Evolutionary conservation across 2,797 vertebrate genomes (phyloP).

Genomic region (Vultur gryphus): DNA sequence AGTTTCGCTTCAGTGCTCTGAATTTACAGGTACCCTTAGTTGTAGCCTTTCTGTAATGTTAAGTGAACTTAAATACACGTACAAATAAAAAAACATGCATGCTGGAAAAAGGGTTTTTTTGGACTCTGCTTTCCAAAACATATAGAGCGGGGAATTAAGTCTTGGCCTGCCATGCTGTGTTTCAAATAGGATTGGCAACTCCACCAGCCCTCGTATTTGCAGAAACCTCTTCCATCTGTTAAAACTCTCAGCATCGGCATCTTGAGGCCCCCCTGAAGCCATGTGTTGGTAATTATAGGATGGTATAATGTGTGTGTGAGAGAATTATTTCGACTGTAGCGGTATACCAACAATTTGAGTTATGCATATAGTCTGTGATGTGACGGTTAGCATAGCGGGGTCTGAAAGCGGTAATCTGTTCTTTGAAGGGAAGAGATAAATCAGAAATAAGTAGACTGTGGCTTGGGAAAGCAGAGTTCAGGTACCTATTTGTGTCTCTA

Average conservation of each 20-base stretch:
- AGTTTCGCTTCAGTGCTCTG: not conserved
- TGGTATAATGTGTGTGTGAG: not conserved
- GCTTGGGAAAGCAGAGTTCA: not conserved
- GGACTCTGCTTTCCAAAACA: not conserved
- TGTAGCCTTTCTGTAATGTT: not conserved
- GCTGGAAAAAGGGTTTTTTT: rapidly evolving
- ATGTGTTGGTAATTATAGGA: not conserved
- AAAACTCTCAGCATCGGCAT: not conserved
- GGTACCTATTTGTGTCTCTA: not conserved
- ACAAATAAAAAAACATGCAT: not conserved
- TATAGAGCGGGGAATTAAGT: not conserved
- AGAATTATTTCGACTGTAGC: not conserved
- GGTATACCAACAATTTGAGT: not conserved
- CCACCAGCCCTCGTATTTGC: not conserved
- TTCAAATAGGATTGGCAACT: not conserved
- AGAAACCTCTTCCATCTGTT: not conserved
- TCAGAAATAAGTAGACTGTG: not conserved
- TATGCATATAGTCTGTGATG: not conserved
- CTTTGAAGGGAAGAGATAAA: not conserved
- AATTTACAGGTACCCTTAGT: not conserved
- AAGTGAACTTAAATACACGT: not conserved
- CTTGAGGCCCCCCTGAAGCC: not conserved
- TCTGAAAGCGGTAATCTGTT: not conserved
- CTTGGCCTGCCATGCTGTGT: not conserved
- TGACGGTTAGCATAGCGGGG: not conserved